Evolutionary conservation across 2,888 invertebrate species (phyloP), one percentile per base, ranked within the genome.

Genomic region (Gisinianus flammeolus): DNA sequence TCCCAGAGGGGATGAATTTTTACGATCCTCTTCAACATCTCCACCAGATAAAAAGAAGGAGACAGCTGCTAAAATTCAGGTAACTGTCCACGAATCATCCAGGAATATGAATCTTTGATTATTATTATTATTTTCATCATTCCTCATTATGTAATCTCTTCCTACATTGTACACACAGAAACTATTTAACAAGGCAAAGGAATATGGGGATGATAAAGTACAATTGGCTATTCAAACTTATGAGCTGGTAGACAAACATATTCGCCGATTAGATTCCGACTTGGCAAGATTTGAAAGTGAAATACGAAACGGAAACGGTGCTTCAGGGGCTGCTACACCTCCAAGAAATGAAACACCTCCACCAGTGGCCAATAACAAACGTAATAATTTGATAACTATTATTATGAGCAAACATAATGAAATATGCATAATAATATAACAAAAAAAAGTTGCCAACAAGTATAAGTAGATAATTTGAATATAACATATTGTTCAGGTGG

Each of bases 171-270:
- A 6, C 6, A 3, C 56, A 19, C 93, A 95, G 87, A 93, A 92
- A 80, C 88, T 95, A 77, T 98, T 97, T 86, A 94, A 94, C 85
- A 97, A 96, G 88, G 96, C 97, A 19, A 95, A 95, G 86, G 97
- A 97, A 86, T 96, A 95, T 87, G 96, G 96, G 1, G 98, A 98
- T 86, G 97, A 98, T 86, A 98, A 98, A 89, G 97, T 98, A 44
- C 96, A 97, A 87, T 89, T 98, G 79, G 97, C 98, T 0, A 96
- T 97, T 88, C 97, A 98, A 89, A 98, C 98, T 0, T 99, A 99
- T 86, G 98, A 99, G 89, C 89, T 98, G 88, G 83, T 84, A 19
- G 98, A 99, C 87, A 98, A 98, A 87, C 98, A 98, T 87, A 98
- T 98, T 83, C 90, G 98, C 85, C 91, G 96, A 85, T 89, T 98